Evolutionary conservation across 2,113 vertebrate species (phyloP).

Genomic region (Herpailurus yagouaroundi): DNA sequence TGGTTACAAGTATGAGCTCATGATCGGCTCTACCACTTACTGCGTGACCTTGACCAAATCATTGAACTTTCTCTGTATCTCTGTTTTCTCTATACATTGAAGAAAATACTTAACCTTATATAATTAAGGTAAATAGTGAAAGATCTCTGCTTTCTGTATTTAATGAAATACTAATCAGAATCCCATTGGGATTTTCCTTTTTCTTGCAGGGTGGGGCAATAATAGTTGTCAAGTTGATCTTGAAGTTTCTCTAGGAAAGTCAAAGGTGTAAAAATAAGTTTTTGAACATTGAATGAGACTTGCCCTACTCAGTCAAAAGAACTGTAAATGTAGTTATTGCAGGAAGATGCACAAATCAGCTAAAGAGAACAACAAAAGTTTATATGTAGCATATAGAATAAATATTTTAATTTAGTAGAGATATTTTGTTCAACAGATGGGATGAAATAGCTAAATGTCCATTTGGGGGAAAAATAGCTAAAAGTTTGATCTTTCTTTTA

Average conservation of each 20-base stretch:
- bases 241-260: background rate
- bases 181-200: background rate
- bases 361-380: background rate
- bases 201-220: background rate
- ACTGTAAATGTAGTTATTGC: background rate
- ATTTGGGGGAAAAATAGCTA: background rate
- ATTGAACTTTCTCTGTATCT: background rate
- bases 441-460: background rate
- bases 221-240: background rate
- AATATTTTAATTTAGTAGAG: background rate
- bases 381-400: background rate
- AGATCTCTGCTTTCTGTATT: background rate
- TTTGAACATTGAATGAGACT: background rate
- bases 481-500: background rate
- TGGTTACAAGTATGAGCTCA: background rate
- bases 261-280: background rate
- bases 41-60: background rate
- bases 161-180: slow-evolving; percentile 33
- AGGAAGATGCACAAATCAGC: background rate
- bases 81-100: background rate
- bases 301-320: background rate
- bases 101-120: background rate
- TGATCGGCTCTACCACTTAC: background rate
- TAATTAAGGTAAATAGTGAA: background rate
- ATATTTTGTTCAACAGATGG: slow-evolving; percentile 17